Evolutionary conservation across 2,888 invertebrate genomes (phyloP), one percentile per base, ranked within the genome.

Genomic region (Lasius fuliginosus): DNA sequence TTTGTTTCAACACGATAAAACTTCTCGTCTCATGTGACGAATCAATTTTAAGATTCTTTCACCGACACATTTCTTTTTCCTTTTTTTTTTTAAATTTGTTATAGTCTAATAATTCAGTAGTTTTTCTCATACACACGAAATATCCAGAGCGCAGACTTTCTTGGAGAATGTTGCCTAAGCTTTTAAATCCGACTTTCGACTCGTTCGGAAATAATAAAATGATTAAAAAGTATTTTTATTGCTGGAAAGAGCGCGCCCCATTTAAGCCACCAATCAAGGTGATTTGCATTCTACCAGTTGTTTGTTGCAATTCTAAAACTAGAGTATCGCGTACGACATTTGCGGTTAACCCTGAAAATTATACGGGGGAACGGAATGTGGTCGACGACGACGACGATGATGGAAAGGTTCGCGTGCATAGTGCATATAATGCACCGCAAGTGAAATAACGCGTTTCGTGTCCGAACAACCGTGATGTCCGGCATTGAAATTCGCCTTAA

Each of bases 271-370:
- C 86, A 71, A 90, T 90, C 90, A 84, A 88, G 85, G 82, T 84
- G 79, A 88, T 90, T 90, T 88, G 87, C 90, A 90, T 90, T 90
- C 90, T 85, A 77, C 60, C 77, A 62, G 79, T 69, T 68, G 82
- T 89, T 83, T 65, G 88, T 65, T 68, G 74, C 85, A 84, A 85
- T 90, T 76, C 81, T 83, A 79, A 86, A 90, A 88, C 85, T 84
- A 77, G 73, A 75, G 75, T 85, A 85, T 88, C 82, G 64, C 58
- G 49, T 77, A 71, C 64, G 69, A 85, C 84, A 83, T 64, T 76
- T 87, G 90, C 74, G 90, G 89, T 90, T 88, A 90, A 90, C 88
- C 87, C 89, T 90, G 89, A 89, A 89, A 89, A 89, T 88, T 86
- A 88, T 76, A 86, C 86, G 82, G 82, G 85, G 76, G 86, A 86